Conservation (phyloP, 2,888 invertebrate genomes). For the Aporophyla lueneburgensis region DNA sequence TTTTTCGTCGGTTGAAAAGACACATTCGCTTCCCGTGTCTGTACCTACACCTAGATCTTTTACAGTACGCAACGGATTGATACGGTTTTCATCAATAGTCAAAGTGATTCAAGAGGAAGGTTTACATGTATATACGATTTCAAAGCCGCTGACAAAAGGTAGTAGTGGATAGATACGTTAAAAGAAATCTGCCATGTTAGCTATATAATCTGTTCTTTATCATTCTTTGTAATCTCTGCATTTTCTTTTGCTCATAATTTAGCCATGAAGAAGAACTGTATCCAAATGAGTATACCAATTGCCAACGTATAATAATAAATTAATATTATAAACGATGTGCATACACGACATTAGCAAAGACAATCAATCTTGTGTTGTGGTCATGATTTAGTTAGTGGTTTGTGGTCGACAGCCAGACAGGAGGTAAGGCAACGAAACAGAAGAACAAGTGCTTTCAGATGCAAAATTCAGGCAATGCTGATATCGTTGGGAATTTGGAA, state of each 20-base stretch:
- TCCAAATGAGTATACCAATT: not conserved
- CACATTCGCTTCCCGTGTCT: too few species aligned
- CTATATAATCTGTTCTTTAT: not conserved
- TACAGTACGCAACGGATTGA: too few species aligned
- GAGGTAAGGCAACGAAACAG: not conserved
- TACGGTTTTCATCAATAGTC: too few species aligned
- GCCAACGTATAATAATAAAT: conserved; percentile 5
- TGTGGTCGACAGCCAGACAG: not conserved
- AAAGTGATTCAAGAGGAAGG: too few species aligned
- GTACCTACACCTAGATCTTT: too few species aligned
- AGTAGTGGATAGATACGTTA: too few species aligned
- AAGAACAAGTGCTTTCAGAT: not conserved
- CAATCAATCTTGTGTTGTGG: conserved; percentile 39
- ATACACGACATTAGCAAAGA: conserved; percentile 7
- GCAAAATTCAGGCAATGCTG: not conserved
- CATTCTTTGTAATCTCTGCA: not conserved
- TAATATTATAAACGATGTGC: conserved; percentile 20
- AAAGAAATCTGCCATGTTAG: not conserved
- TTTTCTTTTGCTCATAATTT: not conserved
- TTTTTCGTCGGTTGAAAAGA: too few species aligned
- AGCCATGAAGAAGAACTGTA: not conserved
- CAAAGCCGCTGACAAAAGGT: too few species aligned
- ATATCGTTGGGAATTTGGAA: not conserved
- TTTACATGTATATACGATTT: too few species aligned
- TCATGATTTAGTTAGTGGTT: not conserved